Evolutionary conservation across 2,797 vertebrate genomes (phyloP).

Genomic region (Alauda arvensis): DNA sequence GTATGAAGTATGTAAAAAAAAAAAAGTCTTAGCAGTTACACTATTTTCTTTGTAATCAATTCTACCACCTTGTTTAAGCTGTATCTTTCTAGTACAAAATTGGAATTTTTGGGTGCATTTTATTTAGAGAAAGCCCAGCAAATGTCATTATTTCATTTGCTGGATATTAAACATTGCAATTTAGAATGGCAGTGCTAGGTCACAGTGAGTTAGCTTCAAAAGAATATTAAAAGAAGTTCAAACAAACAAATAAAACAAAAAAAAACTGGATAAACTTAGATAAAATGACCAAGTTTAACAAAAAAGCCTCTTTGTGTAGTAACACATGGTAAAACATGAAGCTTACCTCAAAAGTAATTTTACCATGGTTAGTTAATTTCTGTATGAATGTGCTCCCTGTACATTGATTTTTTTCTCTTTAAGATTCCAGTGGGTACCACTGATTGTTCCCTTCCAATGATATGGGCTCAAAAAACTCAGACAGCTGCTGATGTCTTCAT

Average conservation of each 20-base stretch:
- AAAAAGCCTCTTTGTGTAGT: not conserved
- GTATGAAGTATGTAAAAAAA: slow-evolving; percentile 69
- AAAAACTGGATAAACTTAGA: accelerated
- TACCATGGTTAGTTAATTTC: not conserved
- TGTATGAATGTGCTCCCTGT: not conserved
- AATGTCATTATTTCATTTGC: not conserved
- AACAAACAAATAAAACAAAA: no score
- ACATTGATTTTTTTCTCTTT: not conserved
- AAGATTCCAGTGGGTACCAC: slow-evolving; percentile 83
- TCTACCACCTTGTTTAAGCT: not conserved
- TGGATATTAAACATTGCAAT: not conserved
- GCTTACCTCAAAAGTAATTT: not conserved
- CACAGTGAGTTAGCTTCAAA: not conserved
- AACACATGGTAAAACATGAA: not conserved
- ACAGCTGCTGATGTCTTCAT: slow-evolving; percentile 87
- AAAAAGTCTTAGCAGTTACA: not conserved
- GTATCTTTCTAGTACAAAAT: not conserved
- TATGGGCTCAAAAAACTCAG: slow-evolving; percentile 85
- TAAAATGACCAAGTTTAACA: not conserved
- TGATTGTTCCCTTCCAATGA: slow-evolving; percentile 87
- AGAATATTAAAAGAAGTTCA: not conserved
- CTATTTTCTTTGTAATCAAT: not conserved
- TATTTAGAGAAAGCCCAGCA: not conserved
- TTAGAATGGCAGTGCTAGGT: not conserved
- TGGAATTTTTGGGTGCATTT: not conserved